Evolutionary conservation across 2,113 vertebrate genomes (phyloP), one percentile per base, ranked within the genome.

Genomic region (Electrona antarctica): DNA sequence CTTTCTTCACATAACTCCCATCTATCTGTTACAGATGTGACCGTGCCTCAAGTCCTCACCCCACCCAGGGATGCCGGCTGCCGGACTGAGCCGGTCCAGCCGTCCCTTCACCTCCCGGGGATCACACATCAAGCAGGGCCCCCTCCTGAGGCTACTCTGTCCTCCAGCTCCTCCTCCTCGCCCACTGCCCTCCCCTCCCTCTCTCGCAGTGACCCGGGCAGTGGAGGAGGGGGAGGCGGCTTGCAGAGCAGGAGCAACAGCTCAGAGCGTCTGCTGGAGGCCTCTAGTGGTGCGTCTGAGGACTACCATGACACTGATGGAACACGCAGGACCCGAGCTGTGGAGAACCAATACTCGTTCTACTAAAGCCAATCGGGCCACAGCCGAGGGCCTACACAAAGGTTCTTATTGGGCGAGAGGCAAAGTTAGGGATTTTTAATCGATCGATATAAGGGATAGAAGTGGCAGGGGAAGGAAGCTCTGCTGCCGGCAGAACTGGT

Each of bases 321-420:
- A 2, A 85, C 94, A 11, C 94, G 95, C 54, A 92, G 95, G 77
- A 90, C 95, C 73, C 91, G 97, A 49, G 97, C 97, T 0, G 96
- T 99, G 15, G 97, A 99, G 85, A 99, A 99, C 90, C 97, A 99
- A 28, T 99, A 99, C 82, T 98, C 97, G 76, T 99, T 98, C 92
- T 98, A 98, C 90, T 99, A 88, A 98, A 48, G 10, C 13, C 41
- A 14, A 8, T 50, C 41, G 33, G n/a, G 9, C 49, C 68, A 15
- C 64, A 29, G 67, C 33, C 49, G 69, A 58, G 48, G 46, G 63
- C 63, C 68, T 61, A 54, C 33, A 48, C 4, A 0, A 33, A 41
- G 15, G 6, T 66, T 48, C 33, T 69, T 48, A 71, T 47, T 70
- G 57, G 56, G 69, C 21, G 71, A 67, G 63, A 45, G 7, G 55